Base-by-base conservation (phyloP, 2,888 invertebrate genomes). In the Exocentrus adspersus region DNA sequence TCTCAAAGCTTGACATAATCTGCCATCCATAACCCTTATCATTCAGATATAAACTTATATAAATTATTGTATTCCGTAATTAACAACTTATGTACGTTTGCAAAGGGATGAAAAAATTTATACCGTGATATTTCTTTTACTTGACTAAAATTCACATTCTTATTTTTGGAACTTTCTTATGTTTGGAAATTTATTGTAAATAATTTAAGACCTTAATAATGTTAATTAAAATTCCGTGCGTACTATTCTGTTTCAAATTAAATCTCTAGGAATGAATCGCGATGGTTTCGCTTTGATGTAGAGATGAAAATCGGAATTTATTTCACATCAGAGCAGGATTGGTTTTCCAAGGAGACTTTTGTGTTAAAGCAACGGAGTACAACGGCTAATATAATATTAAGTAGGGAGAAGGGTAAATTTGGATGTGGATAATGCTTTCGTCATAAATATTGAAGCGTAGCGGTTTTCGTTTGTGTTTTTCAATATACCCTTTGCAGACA, bases 171-270 rank as follows among this genome's bases (percentile, higher is more conserved):
- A n/a, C n/a, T n/a, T n/a, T n/a, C n/a, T n/a, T n/a, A n/a, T n/a
- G n/a, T n/a, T n/a, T n/a, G n/a, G n/a, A n/a, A n/a, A n/a, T n/a
- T n/a, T 14, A 41, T 42, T n/a, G 41, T 42, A 42, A 42, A 14
- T 42, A 12, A 19, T 42, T 37, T 48, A 48, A 28, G 48, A 48
- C 16, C 16, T 54, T 54, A 54, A 57, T 57, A 57, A 46, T 57
- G 42, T 57, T 57, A 57, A 56, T 56, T 57, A 57, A 57, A 46
- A 57, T 54, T 30, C 30, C 28, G 46, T 46, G 45, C 46, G 17
- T 57, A 57, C 46, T 57, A 46, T 57, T 57, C 46, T 45, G 57
- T 57, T 46, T 32, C 32, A 46, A 57, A 57, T 57, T 57, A 46
- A 43, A 57, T 57, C 46, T 57, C 21, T 46, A 57, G 30, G 57